A percentile compares a stretch with the other conserved stretches of the same genome.
These are phyloP conservation scores for Zygothrica quintamaculata DNA, from an alignment of 2,888 invertebrate species.

Conservation along the genomic window DNA sequence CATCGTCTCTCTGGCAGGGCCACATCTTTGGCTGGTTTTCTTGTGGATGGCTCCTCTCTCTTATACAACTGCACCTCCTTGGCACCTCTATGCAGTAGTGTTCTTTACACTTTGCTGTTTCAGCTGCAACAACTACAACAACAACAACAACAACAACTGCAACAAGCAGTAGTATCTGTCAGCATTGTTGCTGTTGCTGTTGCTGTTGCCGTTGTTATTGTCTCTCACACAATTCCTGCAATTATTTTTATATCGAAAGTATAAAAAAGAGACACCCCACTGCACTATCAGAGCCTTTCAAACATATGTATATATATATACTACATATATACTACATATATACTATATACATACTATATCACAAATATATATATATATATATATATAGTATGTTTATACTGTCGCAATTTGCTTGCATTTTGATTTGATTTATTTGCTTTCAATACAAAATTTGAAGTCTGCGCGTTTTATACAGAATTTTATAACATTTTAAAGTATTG, in stretches of 20 bases:
- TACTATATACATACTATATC: neutral
- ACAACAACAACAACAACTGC: slow-evolving; percentile 23
- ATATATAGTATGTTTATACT: slow-evolving; percentile 35
- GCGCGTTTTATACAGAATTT: slow-evolving; percentile 63
- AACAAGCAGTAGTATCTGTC: slow-evolving; percentile 36
- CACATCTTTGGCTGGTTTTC: slow-evolving; percentile 64
- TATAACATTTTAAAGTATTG: no score
- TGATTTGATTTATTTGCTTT: slow-evolving; percentile 80
- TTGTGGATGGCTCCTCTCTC: slow-evolving; percentile 5
- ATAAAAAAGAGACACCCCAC: slow-evolving; percentile 8
- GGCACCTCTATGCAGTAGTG: no score
- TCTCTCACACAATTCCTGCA: slow-evolving; percentile 79
- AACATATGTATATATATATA: slow-evolving; percentile 46
- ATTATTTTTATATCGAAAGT: slow-evolving; percentile 79
- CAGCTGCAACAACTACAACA: slow-evolving; percentile 64
- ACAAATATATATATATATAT: slow-evolving; percentile 14
- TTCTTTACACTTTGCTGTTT: slow-evolving; percentile 65
- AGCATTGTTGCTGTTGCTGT: slow-evolving; percentile 40
- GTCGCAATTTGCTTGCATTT: slow-evolving; percentile 72
- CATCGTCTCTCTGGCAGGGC: slow-evolving; percentile 68
- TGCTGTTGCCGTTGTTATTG: slow-evolving; percentile 45
- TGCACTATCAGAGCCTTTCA: neutral
- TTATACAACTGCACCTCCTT: slow-evolving; percentile 19
- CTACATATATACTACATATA: slow-evolving; percentile 3
- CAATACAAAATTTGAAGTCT: slow-evolving; percentile 64